Evolutionary conservation across 2,113 vertebrate genomes (phyloP).

Genomic region (Oreochromis tanganicae): DNA sequence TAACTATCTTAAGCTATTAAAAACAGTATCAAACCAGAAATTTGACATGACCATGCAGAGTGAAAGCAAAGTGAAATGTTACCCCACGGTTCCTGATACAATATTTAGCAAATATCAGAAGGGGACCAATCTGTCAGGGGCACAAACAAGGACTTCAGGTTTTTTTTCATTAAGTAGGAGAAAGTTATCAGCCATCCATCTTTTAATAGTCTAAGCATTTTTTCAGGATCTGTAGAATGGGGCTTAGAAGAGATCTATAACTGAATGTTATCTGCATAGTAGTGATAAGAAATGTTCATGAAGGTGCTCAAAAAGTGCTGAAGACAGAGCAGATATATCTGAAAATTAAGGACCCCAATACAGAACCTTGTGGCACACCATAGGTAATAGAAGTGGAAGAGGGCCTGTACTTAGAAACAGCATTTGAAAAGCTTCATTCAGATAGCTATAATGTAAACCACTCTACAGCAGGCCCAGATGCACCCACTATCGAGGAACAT

Average conservation of each 20-base stretch:
- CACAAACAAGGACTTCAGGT: neutral
- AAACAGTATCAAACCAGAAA: neutral
- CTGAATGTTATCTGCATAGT: neutral
- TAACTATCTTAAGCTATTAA: too few relatives aligned
- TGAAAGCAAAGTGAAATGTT: neutral
- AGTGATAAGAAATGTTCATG: neutral
- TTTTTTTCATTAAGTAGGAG: neutral
- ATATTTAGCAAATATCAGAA: neutral
- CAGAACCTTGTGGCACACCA: neutral
- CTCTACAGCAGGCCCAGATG: too few relatives aligned
- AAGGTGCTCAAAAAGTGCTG: neutral
- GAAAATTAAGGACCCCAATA: neutral
- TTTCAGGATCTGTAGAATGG: neutral
- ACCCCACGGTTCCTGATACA: neutral
- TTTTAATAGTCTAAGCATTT: neutral
- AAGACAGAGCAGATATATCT: neutral
- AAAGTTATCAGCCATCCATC: neutral
- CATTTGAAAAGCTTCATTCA: too few relatives aligned
- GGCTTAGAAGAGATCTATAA: neutral
- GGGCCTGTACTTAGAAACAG: too few relatives aligned
- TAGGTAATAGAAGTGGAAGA: too few relatives aligned
- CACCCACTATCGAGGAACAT: too few relatives aligned
- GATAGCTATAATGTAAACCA: too few relatives aligned
- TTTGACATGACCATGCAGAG: neutral
- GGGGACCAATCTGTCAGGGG: neutral